Conservation (phyloP, 30 jellyfish, hydroid and myxozoan genomes). For the Phacellophora camtschatica region DNA sequence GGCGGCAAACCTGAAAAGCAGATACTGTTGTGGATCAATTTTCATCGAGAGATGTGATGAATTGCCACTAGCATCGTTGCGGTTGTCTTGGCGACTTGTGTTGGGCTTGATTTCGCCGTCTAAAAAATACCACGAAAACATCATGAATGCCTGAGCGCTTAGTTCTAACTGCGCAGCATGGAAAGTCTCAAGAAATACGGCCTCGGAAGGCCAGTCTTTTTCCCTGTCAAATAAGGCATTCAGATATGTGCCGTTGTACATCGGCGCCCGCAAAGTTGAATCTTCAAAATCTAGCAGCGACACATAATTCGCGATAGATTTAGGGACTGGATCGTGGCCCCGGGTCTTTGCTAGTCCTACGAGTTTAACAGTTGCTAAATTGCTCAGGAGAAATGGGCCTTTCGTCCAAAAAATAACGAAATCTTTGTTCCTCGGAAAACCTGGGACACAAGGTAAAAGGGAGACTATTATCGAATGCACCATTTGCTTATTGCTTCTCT, state of each 20-base stretch:
- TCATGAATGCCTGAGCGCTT: slow-evolving; percentile 39
- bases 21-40: slow-evolving; percentile 17
- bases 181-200: slow-evolving; percentile 41
- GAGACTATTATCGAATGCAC: slow-evolving; percentile 60
- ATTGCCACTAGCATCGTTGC: no score
- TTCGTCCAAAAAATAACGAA: slow-evolving; percentile 71
- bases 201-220: slow-evolving; percentile 78
- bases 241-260: slow-evolving; percentile 62
- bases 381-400: slow-evolving; percentile 57
- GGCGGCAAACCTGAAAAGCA: slow-evolving; percentile 16
- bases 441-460: slow-evolving; percentile 69
- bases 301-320: slow-evolving; percentile 69
- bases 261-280: slow-evolving; percentile 73
- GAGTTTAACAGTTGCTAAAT: slow-evolving; percentile 52
- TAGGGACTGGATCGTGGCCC: slow-evolving; percentile 44
- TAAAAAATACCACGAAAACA: slow-evolving; percentile 26
- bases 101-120: slow-evolving; percentile 3
- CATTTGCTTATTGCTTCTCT: slow-evolving; percentile 5
- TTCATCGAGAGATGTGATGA: slow-evolving; percentile 9
- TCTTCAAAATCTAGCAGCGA: slow-evolving; percentile 74
- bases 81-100: neutral
- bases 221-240: slow-evolving; percentile 46
- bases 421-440: slow-evolving; percentile 19
- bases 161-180: slow-evolving; percentile 45
- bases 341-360: slow-evolving; percentile 75